Evolutionary conservation across 2,888 invertebrate genomes (phyloP).

Genomic region (Calameuta filiformis): DNA sequence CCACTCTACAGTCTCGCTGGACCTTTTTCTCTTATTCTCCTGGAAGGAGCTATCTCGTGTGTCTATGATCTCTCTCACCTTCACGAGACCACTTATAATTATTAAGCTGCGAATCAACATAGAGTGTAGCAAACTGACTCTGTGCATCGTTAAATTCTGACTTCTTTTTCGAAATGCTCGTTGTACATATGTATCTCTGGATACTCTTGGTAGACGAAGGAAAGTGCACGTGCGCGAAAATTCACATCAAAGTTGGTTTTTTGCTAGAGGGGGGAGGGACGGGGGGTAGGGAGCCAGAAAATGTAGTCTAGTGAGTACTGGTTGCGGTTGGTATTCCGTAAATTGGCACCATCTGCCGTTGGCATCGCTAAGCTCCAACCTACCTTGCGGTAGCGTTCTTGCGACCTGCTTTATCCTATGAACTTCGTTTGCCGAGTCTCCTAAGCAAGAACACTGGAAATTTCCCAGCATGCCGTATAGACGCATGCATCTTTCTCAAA

Average conservation of each 20-base stretch:
- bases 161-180: neutral
- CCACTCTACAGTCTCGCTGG: neutral
- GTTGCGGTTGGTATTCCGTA: conserved; percentile 24
- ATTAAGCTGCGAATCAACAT: neutral
- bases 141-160: neutral
- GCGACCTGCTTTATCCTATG: conserved; percentile 39
- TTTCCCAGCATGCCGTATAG: neutral
- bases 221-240: no score
- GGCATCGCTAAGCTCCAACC: conserved; percentile 27
- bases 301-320: neutral
- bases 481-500: neutral
- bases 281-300: neutral
- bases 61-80: neutral
- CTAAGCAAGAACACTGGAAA: neutral
- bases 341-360: conserved; percentile 49
- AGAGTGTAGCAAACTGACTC: neutral
- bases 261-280: neutral
- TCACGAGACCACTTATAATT: neutral
- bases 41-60: neutral
- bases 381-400: neutral
- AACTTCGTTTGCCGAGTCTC: conserved; percentile 20
- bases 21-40: neutral
- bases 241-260: neutral
- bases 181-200: neutral
- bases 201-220: neutral